phyloP scores from a whole-genome alignment of 2,113 vertebrate genomes.

The Paradoxurus hermaphroditus region DNA sequence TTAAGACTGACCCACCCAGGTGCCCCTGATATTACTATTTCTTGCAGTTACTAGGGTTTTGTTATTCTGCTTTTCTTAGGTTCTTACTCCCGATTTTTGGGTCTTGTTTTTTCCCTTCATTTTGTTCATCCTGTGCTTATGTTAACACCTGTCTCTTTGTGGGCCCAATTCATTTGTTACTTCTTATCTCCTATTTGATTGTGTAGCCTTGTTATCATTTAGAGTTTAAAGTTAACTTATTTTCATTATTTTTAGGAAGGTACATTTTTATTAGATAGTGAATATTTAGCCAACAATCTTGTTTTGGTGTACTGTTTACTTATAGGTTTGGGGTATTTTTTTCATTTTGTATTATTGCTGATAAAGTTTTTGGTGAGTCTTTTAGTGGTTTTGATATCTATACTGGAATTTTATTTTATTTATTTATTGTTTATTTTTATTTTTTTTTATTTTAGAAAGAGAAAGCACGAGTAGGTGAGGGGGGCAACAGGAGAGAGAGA shows the following conservation, averaged over 20 bases:
- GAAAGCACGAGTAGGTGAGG: too few relatives aligned
- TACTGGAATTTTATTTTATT: not conserved
- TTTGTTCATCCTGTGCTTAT: not conserved
- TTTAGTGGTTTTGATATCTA: conserved; percentile 34
- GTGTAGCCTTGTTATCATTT: too few relatives aligned
- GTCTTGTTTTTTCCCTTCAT: not conserved
- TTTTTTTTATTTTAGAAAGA: too few relatives aligned
- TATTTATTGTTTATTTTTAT: too few relatives aligned
- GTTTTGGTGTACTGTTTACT: not conserved
- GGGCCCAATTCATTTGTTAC: not conserved
- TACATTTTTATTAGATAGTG: not conserved
- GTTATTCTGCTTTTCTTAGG: not conserved
- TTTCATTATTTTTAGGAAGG: too few relatives aligned
- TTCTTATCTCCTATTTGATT: not conserved
- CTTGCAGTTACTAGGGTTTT: not conserved
- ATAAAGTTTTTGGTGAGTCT: not conserved
- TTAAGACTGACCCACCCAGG: too few relatives aligned
- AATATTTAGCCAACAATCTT: not conserved
- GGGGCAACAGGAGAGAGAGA: too few relatives aligned
- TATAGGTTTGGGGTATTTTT: not conserved
- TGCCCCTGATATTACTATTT: not conserved
- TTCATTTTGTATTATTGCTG: not conserved
- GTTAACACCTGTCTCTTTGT: not conserved
- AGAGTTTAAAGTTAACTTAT: too few relatives aligned
- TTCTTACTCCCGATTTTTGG: not conserved